These are phyloP conservation scores for Malurus elegans DNA, from an alignment of 2,113 vertebrate genomes.

Conservation along the genomic window DNA sequence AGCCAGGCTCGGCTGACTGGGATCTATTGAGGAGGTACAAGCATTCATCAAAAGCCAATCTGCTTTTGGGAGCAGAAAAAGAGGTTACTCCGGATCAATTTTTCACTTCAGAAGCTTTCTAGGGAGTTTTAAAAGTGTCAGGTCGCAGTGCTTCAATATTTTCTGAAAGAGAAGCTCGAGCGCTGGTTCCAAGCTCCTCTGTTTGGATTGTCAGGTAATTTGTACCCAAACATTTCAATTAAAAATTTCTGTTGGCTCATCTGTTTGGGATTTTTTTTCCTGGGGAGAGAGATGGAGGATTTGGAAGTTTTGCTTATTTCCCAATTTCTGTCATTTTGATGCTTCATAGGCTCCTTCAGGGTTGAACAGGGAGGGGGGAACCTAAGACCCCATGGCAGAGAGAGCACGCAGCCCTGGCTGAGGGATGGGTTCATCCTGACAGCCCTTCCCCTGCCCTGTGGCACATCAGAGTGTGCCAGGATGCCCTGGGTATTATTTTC, in stretches of 20 bases:
- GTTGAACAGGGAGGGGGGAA: not conserved
- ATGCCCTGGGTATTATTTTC: not conserved
- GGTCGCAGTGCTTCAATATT: not conserved
- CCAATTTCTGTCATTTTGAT: not conserved
- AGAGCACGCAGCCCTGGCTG: not conserved
- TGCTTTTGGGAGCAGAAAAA: not conserved
- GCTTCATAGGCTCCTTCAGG: not conserved
- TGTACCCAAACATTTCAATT: slow-evolving; percentile 21
- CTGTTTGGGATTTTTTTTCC: not conserved
- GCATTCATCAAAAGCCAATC: slow-evolving; percentile 41
- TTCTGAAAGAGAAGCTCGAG: not conserved
- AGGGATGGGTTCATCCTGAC: not conserved
- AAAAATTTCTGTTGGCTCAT: not conserved
- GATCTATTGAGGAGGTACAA: not conserved
- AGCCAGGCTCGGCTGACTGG: not conserved
- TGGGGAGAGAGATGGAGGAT: not conserved
- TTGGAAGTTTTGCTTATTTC: not conserved
- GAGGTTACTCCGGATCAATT: slow-evolving; percentile 36
- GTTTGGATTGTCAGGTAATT: slow-evolving; percentile 11
- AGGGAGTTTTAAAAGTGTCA: not conserved
- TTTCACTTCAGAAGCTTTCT: slow-evolving; percentile 38
- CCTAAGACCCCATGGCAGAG: not conserved
- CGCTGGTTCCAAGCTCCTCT: not conserved
- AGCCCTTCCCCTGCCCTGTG: not conserved
- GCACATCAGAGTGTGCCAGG: fast-evolving